Conservation (phyloP, 2,888 invertebrate species). For the Pollenia angustigena region DNA sequence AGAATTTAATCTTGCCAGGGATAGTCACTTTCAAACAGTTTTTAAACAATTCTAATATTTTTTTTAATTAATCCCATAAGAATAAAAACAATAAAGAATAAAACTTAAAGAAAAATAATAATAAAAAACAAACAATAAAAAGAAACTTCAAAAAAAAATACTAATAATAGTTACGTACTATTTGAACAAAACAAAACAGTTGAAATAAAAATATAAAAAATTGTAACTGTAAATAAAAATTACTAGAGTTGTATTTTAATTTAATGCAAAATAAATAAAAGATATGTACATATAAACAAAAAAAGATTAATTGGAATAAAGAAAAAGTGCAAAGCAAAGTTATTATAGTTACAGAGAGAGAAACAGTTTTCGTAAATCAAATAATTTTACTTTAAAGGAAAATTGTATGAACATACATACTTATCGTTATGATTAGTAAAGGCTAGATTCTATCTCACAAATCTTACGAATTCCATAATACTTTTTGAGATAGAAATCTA, state of each 20-base stretch:
- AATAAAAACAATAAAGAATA: constrained; percentile 2
- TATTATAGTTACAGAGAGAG: too few relatives aligned
- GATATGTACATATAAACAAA: neutral
- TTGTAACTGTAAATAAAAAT: constrained; percentile 32
- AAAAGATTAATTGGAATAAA: constrained; percentile 29
- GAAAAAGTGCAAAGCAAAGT: neutral
- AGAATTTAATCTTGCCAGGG: neutral
- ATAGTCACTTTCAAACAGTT: neutral
- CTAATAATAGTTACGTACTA: constrained; percentile 30
- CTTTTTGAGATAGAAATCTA: too few relatives aligned
- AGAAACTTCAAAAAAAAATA: neutral
- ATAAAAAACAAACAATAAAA: constrained; percentile 40
- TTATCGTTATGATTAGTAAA: too few relatives aligned
- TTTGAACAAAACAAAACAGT: constrained; percentile 42
- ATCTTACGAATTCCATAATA: too few relatives aligned
- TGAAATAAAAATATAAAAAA: constrained; percentile 1
- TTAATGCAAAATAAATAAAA: constrained; percentile 34
- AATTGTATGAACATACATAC: too few relatives aligned
- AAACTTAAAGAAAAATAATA: neutral
- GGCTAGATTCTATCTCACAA: too few relatives aligned
- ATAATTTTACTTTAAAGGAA: too few relatives aligned
- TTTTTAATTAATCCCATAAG: constrained; percentile 7
- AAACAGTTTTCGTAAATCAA: too few relatives aligned
- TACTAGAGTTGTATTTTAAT: constrained; percentile 32
- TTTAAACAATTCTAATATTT: constrained; percentile 13